These are phyloP conservation scores for Dromas ardeola DNA, from an alignment of 2,113 vertebrate species.

Conservation along the genomic window DNA sequence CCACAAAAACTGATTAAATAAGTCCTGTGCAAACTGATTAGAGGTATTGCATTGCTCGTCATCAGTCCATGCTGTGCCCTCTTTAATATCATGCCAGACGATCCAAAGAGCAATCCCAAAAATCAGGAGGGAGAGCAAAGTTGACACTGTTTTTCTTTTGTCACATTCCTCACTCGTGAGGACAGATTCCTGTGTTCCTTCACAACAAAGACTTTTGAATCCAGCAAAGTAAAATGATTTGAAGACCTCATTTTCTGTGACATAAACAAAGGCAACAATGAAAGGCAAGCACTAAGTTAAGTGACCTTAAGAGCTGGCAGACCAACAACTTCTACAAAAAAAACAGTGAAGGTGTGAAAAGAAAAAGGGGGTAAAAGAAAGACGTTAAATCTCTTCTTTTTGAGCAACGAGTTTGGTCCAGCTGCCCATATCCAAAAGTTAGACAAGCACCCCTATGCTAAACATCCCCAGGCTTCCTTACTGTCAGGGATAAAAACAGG, in stretches of 20 bases:
- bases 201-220: slow-evolving; percentile 32
- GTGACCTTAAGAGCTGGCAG: not conserved
- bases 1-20: not conserved
- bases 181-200: slow-evolving; percentile 35
- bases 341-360: not conserved
- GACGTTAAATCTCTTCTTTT: not conserved
- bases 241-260: slow-evolving; percentile 35
- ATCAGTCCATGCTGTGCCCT: not conserved
- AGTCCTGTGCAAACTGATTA: not conserved
- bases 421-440: not conserved
- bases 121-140: slow-evolving; percentile 3
- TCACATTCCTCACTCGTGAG: slow-evolving; percentile 38
- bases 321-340: not conserved
- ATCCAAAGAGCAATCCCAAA: slow-evolving; percentile 22
- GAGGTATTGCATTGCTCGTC: not conserved
- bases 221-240: slow-evolving; percentile 1
- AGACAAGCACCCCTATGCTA: not conserved
- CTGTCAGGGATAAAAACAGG: not conserved
- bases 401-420: not conserved
- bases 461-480: not conserved
- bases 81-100: not conserved
- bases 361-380: not conserved
- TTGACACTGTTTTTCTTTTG: not conserved
- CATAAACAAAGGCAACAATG: not conserved
- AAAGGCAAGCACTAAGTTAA: not conserved